These are phyloP conservation scores for Mercenaria mercenaria DNA, from an alignment of 1,140 invertebrate genomes.

Conservation along the genomic window DNA sequence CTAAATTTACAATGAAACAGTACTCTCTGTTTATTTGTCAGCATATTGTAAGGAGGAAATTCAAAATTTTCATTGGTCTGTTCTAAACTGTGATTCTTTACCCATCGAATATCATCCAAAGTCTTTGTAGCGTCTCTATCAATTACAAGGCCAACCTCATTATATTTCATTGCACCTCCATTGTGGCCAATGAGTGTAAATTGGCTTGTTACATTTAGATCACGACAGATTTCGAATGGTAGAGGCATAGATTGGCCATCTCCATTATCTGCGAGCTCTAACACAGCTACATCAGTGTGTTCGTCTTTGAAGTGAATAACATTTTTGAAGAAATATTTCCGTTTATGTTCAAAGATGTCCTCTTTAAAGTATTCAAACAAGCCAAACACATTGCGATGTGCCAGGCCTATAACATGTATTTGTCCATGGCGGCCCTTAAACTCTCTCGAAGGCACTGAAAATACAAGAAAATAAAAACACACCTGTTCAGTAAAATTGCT, in stretches of 20 bases:
- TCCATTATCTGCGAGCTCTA: neutral
- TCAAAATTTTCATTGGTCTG: neutral
- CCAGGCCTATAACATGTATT: neutral
- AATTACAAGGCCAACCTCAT: neutral
- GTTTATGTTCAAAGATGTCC: no score
- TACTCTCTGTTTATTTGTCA: neutral
- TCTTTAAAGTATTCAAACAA: neutral
- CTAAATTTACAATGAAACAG: slow-evolving; percentile 16
- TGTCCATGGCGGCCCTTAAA: no score
- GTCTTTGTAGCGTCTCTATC: neutral
- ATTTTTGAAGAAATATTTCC: neutral
- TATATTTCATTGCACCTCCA: neutral
- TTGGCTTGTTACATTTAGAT: neutral
- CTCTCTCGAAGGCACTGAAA: no score
- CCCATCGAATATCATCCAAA: neutral
- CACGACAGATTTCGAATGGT: neutral
- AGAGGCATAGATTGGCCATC: neutral
- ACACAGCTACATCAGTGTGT: neutral
- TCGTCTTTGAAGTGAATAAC: neutral
- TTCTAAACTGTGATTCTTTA: neutral
- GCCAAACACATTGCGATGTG: neutral
- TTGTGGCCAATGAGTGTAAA: slow-evolving; percentile 1
- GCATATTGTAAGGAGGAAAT: neutral
- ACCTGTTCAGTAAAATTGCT: no score
- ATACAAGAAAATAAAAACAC: no score